These are phyloP conservation scores for Xestoiulus laeticollis DNA, from an alignment of 2,888 invertebrate genomes.

Conservation along the genomic window DNA sequence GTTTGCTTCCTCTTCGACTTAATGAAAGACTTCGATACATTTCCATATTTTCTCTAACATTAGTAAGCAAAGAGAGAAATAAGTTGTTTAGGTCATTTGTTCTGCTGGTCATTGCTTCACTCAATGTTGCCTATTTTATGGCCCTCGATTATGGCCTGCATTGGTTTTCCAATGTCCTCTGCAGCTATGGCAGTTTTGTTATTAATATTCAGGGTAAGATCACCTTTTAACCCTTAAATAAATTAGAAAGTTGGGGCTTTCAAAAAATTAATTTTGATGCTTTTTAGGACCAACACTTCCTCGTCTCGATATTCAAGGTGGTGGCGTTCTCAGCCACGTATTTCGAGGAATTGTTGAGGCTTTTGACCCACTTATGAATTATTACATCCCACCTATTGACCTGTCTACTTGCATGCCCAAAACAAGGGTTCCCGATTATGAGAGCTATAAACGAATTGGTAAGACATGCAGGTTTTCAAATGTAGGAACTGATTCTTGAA, in stretches of 20 bases:
- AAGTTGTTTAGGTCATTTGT: background rate
- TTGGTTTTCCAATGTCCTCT: constrained; percentile 40
- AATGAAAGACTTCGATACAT: constrained; percentile 11
- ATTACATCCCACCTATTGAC: constrained; percentile 50
- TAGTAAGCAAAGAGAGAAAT: constrained; percentile 30
- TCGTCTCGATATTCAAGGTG: constrained; percentile 40
- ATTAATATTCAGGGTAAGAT: constrained; percentile 47
- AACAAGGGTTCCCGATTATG: constrained; percentile 44
- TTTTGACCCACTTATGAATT: constrained; percentile 51
- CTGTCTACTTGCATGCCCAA: constrained; percentile 45
- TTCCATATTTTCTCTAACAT: constrained; percentile 34
- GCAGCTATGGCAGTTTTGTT: constrained; percentile 20
- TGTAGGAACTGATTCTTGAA: background rate
- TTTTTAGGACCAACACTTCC: constrained; percentile 42
- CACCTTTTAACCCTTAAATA: background rate
- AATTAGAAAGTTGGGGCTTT: background rate
- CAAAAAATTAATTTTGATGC: background rate
- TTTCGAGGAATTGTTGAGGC: constrained; percentile 45
- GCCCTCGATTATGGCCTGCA: constrained; percentile 46
- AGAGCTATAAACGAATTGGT: constrained; percentile 42
- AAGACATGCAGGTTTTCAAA: background rate
- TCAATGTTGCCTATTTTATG: constrained; percentile 46
- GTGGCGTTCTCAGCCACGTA: constrained; percentile 19
- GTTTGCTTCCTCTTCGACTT: constrained; percentile 36
- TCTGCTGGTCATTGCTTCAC: background rate